These are phyloP conservation scores for Coryphaenoides rupestris DNA, from an alignment of 2,113 vertebrate genomes.

Conservation along the genomic window DNA sequence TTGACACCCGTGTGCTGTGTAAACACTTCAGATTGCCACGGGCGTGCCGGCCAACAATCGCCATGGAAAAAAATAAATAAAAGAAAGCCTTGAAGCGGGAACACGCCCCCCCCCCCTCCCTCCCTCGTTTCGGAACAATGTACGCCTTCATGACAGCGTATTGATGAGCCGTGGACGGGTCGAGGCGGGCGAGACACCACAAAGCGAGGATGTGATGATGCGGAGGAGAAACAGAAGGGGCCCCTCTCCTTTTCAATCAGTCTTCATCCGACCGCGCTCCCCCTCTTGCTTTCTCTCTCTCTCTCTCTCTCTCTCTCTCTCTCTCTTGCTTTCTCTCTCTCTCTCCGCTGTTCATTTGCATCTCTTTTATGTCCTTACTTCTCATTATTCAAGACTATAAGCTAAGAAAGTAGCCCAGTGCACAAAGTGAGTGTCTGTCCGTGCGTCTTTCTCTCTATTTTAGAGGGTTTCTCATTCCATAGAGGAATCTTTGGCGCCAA, in stretches of 20 bases:
- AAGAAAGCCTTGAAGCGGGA: neutral
- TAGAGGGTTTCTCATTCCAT: too few species aligned
- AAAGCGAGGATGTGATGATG: constrained; percentile 38
- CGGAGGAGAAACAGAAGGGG: constrained; percentile 48
- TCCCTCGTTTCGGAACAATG: constrained; percentile 22
- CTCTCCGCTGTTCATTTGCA: constrained; percentile 53
- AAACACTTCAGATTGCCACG: constrained; percentile 23
- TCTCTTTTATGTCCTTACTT: constrained; percentile 62
- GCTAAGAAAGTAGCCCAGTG: constrained; percentile 37
- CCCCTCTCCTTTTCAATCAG: constrained; percentile 55
- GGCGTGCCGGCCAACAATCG: neutral
- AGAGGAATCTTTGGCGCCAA: too few species aligned
- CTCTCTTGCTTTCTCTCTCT: constrained; percentile 33
- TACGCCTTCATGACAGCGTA: constrained; percentile 15
- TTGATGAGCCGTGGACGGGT: constrained; percentile 24
- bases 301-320: constrained; percentile 39
- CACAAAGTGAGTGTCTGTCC: too few species aligned
- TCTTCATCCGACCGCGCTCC: constrained; percentile 49
- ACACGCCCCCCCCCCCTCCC: too few species aligned
- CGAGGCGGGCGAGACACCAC: constrained; percentile 35
- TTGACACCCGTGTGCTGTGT: constrained; percentile 24
- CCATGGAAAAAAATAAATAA: neutral
- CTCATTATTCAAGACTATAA: constrained; percentile 53
- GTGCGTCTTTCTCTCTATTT: too few species aligned
- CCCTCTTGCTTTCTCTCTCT: constrained; percentile 38